These are phyloP conservation scores for Scaptomyza tumidula DNA, from an alignment of 2,888 invertebrate species.

Conservation along the genomic window DNA sequence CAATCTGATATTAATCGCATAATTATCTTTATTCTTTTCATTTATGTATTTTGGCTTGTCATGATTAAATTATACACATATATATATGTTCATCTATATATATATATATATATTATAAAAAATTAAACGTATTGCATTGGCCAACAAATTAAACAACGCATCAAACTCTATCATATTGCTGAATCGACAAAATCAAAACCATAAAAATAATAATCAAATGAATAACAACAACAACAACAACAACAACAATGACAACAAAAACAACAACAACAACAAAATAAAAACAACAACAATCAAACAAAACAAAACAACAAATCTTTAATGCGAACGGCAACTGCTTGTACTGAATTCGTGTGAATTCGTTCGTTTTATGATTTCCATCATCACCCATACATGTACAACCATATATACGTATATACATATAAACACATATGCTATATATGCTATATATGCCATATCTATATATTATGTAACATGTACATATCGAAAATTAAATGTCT, in stretches of 20 bases:
- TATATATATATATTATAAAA: conserved; percentile 1
- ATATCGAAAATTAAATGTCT: conserved; percentile 58
- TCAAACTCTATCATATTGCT: conserved; percentile 31
- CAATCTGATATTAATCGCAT: conserved; percentile 62
- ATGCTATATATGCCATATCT: conserved; percentile 35
- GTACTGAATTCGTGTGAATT: conserved; percentile 63
- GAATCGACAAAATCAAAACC: conserved; percentile 24
- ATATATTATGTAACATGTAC: conserved; percentile 49
- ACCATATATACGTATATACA: conserved; percentile 36
- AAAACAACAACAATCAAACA: conserved; percentile 14
- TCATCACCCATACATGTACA: conserved; percentile 66
- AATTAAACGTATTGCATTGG: conserved; percentile 45
- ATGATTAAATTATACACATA: conserved; percentile 29
- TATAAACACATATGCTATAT: conserved; percentile 14
- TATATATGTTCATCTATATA: too few species aligned
- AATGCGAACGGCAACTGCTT: conserved; percentile 76
- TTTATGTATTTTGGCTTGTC: conserved; percentile 61
- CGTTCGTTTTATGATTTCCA: conserved; percentile 69
- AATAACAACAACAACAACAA: conserved; percentile 37
- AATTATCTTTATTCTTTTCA: conserved; percentile 67
- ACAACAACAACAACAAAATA: conserved; percentile 14
- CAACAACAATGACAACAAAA: conserved; percentile 3
- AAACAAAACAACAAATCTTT: conserved; percentile 43
- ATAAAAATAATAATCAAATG: conserved; percentile 9
- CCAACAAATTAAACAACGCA: conserved; percentile 58